Conservation (phyloP, 2,888 invertebrate species). For the Teleiodes luculella region DNA sequence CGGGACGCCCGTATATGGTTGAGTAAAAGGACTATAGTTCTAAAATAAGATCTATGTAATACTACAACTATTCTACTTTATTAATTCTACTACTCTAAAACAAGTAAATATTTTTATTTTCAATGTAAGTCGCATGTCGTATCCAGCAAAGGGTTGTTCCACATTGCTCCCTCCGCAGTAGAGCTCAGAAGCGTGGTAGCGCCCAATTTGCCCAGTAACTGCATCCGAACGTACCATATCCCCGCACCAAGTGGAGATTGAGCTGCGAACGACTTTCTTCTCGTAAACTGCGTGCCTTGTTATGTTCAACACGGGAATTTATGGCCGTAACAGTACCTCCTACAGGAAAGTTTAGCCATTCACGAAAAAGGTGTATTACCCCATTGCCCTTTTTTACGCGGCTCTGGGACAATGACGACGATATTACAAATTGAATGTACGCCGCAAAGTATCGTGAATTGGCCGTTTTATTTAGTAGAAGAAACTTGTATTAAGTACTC, state of each 20-base stretch:
- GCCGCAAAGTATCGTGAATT: too few relatives aligned
- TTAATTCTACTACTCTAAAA: too few relatives aligned
- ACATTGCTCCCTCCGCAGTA: constrained; percentile 34
- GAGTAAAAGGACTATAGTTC: too few relatives aligned
- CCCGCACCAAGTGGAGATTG: constrained; percentile 69
- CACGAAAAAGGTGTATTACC: constrained; percentile 1
- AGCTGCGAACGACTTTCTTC: constrained; percentile 56
- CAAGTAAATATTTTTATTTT: too few relatives aligned
- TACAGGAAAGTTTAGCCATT: background rate
- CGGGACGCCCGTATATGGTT: too few relatives aligned
- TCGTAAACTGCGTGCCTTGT: constrained; percentile 66
- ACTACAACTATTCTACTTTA: too few relatives aligned
- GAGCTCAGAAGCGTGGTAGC: constrained; percentile 51
- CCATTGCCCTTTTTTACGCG: background rate
- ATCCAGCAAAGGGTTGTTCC: constrained; percentile 25
- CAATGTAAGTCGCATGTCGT: background rate
- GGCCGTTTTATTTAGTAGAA: too few relatives aligned
- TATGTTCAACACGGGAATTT: constrained; percentile 45
- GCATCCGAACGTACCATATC: constrained; percentile 70
- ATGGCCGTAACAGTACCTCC: constrained; percentile 29
- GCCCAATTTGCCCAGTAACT: constrained; percentile 69
- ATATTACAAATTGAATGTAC: too few relatives aligned
- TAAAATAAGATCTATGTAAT: too few relatives aligned
- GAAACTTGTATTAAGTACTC: too few relatives aligned
- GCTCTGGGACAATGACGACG: background rate